phyloP scores from a whole-genome alignment of 2,797 vertebrate genomes.

The Pseudopleuronectes americanus region DNA sequence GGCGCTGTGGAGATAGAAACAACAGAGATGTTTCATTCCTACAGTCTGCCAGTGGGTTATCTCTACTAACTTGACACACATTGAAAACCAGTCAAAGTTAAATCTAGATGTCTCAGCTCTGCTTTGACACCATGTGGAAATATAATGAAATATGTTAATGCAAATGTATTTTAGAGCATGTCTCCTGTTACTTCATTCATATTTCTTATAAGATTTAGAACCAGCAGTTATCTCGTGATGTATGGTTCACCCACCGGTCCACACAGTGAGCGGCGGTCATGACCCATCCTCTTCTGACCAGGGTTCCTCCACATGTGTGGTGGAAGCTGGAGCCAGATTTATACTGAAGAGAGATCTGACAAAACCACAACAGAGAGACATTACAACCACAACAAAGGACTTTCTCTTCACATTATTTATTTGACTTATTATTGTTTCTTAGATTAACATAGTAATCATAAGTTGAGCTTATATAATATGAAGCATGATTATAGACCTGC shows the following conservation, averaged over 20 bases:
- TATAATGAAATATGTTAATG: neutral
- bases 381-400: neutral
- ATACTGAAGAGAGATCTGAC: slow-evolving; percentile 88
- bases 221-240: slow-evolving; percentile 13
- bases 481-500: no score
- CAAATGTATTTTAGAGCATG: neutral
- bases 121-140: neutral
- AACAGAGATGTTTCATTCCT: neutral
- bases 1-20: slow-evolving; percentile 47
- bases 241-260: slow-evolving; percentile 76
- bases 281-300: slow-evolving; percentile 87
- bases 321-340: slow-evolving; percentile 73
- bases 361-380: neutral
- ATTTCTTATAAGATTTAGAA: neutral
- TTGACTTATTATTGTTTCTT: neutral
- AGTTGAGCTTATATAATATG: no score
- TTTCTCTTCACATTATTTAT: neutral
- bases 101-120: no score
- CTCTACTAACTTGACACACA: neutral
- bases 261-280: slow-evolving; percentile 93
- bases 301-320: slow-evolving; percentile 91
- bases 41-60: neutral
- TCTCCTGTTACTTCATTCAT: neutral
- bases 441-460: no score
- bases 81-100: neutral